Conservation (phyloP, 2,888 invertebrate genomes). For the Macaria notata region DNA sequence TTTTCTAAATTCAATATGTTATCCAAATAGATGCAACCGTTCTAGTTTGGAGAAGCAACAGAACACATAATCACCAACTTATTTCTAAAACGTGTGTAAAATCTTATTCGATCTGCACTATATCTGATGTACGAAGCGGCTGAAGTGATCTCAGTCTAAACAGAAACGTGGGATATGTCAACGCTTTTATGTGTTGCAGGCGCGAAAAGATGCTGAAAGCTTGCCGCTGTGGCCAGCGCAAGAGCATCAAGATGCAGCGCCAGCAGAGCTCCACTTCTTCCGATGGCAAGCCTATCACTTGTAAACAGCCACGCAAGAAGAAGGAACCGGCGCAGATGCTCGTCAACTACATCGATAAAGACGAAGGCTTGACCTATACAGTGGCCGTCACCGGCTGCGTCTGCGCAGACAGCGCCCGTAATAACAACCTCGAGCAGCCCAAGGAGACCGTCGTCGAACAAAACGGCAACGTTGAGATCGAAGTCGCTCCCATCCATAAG, state of each 20-base stretch:
- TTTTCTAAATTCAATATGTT: too few relatives aligned
- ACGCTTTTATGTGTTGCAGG: conserved; percentile 40
- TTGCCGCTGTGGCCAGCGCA: conserved; percentile 63
- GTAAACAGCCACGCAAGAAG: conserved; percentile 38
- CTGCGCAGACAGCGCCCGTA: conserved; percentile 36
- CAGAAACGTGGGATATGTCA: neutral
- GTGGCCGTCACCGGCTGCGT: conserved; percentile 37
- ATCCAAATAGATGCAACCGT: too few relatives aligned
- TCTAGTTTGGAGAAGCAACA: too few relatives aligned
- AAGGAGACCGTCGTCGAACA: conserved; percentile 51
- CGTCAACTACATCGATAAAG: conserved; percentile 44
- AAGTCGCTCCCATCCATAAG: neutral
- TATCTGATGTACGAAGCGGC: too few relatives aligned
- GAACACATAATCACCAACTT: too few relatives aligned
- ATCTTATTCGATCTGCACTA: too few relatives aligned
- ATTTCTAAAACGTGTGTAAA: too few relatives aligned
- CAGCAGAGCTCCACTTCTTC: conserved; percentile 65
- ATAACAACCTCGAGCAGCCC: conserved; percentile 48
- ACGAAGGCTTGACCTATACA: conserved; percentile 36
- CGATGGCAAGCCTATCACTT: conserved; percentile 41
- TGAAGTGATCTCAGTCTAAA: too few relatives aligned
- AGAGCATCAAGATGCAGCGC: conserved; percentile 47
- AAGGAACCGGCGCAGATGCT: conserved; percentile 43
- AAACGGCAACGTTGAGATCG: conserved; percentile 54
- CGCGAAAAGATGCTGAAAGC: conserved; percentile 53